phyloP scores from a whole-genome alignment of 2,797 vertebrate genomes.

The Hemibagrus guttatus region DNA sequence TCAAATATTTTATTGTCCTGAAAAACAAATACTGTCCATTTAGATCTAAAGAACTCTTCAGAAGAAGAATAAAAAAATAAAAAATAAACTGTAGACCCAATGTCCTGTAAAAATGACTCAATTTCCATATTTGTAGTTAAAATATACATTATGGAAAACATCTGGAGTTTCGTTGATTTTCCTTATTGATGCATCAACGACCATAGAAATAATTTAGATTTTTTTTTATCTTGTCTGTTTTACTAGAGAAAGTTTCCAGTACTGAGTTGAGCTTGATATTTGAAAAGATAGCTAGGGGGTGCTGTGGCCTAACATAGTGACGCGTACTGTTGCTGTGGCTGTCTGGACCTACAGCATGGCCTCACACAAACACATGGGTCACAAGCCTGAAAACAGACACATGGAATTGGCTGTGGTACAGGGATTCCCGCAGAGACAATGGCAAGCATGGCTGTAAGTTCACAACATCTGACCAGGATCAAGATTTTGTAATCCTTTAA shows the following conservation, averaged over 20 bases:
- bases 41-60: no score
- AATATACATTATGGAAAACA: neutral
- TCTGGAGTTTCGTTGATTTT: neutral
- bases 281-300: slow-evolving; percentile 51
- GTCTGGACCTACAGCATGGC: slow-evolving; percentile 32
- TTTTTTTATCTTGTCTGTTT: neutral
- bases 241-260: neutral
- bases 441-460: slow-evolving; percentile 21
- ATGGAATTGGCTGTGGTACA: slow-evolving; percentile 29
- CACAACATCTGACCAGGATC: slow-evolving; percentile 18
- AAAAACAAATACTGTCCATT: neutral
- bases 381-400: slow-evolving; percentile 43
- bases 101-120: neutral
- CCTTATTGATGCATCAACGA: neutral
- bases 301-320: slow-evolving; percentile 49
- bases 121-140: neutral
- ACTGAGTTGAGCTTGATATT: neutral
- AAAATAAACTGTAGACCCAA: neutral
- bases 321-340: slow-evolving; percentile 29
- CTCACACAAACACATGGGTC: slow-evolving; percentile 37
- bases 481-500: slow-evolving; percentile 15
- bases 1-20: neutral
- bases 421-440: slow-evolving; percentile 26
- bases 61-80: no score
- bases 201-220: neutral